phyloP scores from a whole-genome alignment of 2,888 invertebrate genomes.

The Cataglyphis altisquamis region DNA sequence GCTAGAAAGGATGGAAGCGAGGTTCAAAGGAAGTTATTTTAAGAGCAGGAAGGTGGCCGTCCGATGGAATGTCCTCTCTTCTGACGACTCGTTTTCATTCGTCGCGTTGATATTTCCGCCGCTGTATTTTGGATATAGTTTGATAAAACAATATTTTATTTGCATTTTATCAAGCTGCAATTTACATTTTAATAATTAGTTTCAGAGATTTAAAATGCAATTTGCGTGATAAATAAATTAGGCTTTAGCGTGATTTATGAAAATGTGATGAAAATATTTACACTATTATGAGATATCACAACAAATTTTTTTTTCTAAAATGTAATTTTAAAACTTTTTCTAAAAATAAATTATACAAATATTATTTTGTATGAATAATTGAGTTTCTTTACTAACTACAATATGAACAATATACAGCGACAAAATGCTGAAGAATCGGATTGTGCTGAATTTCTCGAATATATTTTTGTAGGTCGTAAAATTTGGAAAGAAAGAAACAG shows the following conservation, averaged over 20 bases:
- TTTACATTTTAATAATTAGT: neutral
- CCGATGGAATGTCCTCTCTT: constrained; percentile 57
- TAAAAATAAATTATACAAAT: neutral
- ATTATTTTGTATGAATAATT: neutral
- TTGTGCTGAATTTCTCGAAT: neutral
- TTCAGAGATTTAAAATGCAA: neutral
- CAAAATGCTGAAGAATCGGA: neutral
- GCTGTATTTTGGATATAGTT: neutral
- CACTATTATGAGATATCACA: neutral
- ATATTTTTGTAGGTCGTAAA: neutral
- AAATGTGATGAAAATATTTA: neutral
- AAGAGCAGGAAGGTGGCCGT: constrained; percentile 67
- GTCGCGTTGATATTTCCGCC: neutral
- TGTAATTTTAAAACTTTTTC: neutral
- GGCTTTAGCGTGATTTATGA: neutral
- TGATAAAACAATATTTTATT: neutral
- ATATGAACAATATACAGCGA: neutral
- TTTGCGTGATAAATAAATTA: neutral
- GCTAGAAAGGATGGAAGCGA: constrained; percentile 52
- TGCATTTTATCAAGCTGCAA: neutral
- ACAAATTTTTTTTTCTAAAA: neutral
- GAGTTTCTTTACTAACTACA: neutral
- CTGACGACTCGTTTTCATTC: constrained; percentile 3
- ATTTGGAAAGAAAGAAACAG: neutral
- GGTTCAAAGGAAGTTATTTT: constrained; percentile 74